Base-by-base conservation (phyloP, 2,888 invertebrate species). In the Carabus problematicus region DNA sequence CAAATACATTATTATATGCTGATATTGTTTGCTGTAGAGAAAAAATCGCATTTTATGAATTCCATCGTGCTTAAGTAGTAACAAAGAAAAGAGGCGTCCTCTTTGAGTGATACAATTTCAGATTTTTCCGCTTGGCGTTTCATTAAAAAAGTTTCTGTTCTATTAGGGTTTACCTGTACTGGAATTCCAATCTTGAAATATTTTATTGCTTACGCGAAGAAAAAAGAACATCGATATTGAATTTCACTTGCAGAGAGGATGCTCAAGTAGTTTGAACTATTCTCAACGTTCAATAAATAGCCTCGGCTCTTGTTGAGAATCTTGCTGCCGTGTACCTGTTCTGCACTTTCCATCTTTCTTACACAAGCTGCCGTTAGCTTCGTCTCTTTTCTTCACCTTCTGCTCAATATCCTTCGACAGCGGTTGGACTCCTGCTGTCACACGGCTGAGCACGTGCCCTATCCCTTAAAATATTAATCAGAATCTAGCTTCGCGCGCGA, bases 71-170 rank as follows among this genome's bases (percentile, higher is more conserved):
- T 69, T 69, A 69, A 61, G 69, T 62, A 62, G 69, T 62, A 69
- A 69, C 61, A 69, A 69, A 69, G 59, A 39, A 52, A 19, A 18
- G 52, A 9, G 59, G 40, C 14, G 18, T 11, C 42, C 43, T 62
- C 62, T 69, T 69, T 47, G 61, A 69, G 62, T 69, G 69, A 69
- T 69, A 69, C 69, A 69, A 69, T 69, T 69, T 69, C 62, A 62
- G 41, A 69, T 69, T 69, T 67, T 69, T 62, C 69, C 62, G 68
- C 61, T 54, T 19, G 54, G 55, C 40, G 54, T 69, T 69, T 69
- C 69, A 69, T 69, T 69, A 69, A 69, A 67, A 69, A 69, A 69
- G 61, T 69, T 69, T 69, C 47, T 45, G 61, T 62, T 61, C 61
- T 54, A 54, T 62, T 69, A 69, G 62, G 69, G 61, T 62, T 62